Conservation (phyloP, 2,797 vertebrate genomes). For the Forpus xanthops region DNA sequence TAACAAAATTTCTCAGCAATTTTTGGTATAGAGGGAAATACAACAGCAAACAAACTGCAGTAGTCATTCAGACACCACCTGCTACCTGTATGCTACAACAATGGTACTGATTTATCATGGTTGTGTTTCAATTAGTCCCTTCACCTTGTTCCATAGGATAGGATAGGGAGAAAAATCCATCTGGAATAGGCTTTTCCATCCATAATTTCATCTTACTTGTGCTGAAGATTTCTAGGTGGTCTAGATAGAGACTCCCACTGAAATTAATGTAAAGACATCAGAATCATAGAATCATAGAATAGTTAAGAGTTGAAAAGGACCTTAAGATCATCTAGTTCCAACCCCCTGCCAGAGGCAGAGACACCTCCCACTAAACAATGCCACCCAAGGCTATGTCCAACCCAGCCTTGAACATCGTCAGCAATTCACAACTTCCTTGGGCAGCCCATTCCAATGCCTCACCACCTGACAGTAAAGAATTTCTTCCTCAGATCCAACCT, state of each 20-base stretch:
- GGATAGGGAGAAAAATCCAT: not conserved
- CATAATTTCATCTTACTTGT: not conserved
- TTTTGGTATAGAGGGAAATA: not conserved
- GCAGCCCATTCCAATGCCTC: no score
- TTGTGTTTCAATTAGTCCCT: not conserved
- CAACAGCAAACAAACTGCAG: not conserved
- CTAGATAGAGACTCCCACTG: not conserved
- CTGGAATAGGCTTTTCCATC: not conserved
- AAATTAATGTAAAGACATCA: not conserved
- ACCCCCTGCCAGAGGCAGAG: no score
- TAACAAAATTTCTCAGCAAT: not conserved
- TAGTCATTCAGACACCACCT: not conserved
- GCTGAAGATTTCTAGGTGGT: not conserved
- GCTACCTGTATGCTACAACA: not conserved
- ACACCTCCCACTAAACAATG: no score
- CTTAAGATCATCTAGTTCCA: no score
- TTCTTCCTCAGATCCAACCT: no score
- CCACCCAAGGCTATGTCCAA: no score
- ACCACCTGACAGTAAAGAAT: no score
- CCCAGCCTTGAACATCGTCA: no score
- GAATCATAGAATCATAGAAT: no score
- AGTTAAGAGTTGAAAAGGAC: no score
- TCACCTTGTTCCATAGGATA: not conserved
- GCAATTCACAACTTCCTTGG: no score
- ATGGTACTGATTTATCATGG: accelerated